phyloP scores from a whole-genome alignment of 2,888 invertebrate species.

The Pasiphila rectangulata region DNA sequence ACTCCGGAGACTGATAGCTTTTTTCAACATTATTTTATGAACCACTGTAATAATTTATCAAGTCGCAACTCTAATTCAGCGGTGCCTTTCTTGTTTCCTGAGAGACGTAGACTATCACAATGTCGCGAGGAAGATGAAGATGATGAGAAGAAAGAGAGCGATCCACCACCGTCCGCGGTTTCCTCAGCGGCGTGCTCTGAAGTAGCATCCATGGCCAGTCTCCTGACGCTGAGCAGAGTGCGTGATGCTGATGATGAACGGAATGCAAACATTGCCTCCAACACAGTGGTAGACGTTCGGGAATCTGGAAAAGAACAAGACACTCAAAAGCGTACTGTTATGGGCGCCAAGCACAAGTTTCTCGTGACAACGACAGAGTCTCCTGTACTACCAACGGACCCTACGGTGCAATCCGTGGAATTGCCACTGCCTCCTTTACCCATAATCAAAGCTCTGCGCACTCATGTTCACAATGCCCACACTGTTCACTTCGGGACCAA shows the following conservation, averaged over 20 bases:
- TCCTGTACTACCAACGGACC: not conserved
- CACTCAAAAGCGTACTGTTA: slow-evolving; percentile 54
- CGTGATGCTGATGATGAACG: slow-evolving; percentile 35
- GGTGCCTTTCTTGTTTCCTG: slow-evolving; percentile 76
- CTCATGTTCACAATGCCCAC: slow-evolving; percentile 80
- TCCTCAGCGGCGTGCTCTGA: slow-evolving; percentile 40
- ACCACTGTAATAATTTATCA: slow-evolving; percentile 86
- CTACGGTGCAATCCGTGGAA: not conserved
- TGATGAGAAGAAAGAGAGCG: slow-evolving; percentile 73
- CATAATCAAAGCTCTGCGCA: slow-evolving; percentile 70
- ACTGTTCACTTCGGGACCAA: slow-evolving; percentile 86
- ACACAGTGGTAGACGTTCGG: slow-evolving; percentile 17
- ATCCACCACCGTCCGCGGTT: slow-evolving; percentile 39
- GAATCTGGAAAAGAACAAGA: slow-evolving; percentile 17
- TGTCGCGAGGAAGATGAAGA: slow-evolving; percentile 93
- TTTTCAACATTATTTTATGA: slow-evolving; percentile 87
- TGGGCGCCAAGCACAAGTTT: slow-evolving; percentile 70
- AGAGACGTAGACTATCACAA: slow-evolving; percentile 87
- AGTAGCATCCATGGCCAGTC: slow-evolving; percentile 36
- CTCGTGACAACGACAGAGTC: slow-evolving; percentile 63
- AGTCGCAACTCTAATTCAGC: slow-evolving; percentile 74
- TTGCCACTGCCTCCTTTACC: slow-evolving; percentile 58
- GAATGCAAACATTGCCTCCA: slow-evolving; percentile 32
- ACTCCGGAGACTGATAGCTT: slow-evolving; percentile 82
- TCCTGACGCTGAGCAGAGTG: slow-evolving; percentile 35